Evolutionary conservation across 1,140 invertebrate genomes (phyloP), one percentile per base, ranked within the genome.

Genomic region (Trichonephila clavipes): DNA sequence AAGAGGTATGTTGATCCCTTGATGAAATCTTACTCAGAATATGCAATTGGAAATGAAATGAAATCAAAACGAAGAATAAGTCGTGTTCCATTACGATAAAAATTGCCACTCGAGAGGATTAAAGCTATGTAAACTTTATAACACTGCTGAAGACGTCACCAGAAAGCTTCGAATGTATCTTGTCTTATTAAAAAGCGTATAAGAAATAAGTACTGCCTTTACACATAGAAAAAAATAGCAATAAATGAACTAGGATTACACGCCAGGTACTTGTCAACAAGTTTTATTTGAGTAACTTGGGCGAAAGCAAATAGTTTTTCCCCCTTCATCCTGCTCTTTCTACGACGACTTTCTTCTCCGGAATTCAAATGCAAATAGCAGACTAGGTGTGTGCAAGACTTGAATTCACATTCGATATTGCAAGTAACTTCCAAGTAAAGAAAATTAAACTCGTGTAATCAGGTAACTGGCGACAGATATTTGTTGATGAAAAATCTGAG

Each of bases 291-390:
- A 92, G 69, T 51, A 92, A 64, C 64, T 77, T 69, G 61, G 90
- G 40, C n/a, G 91, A 87, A 90, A 92, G 83, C 85, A 92, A 87
- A 87, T 87, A 87, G 82, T 87, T 85, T 92, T 85, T 92, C 51
- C 40, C 88, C 44, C 59, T 86, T 61, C 85, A 44, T 59, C 90
- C 51, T 69, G 19, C 34, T 92, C 61, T 92, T 69, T 92, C 90
- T 85, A 86, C 59, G 61, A 3, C 24, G 61, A 86, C 51, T 86
- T 92, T 92, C 81, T 83, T 92, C 90, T 66, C 64, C 28, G 81
- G 64, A 92, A 92, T 92, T 92, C 91, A 92, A 92, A 92, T 92
- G 90, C 81, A 92, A 92, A 92, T 92, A 87, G 51, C 21, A 92
- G 28, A 19, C 62, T 28, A n/a, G 81, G 51, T 87, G 87, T 87